These are phyloP conservation scores for Colossoma macropomum DNA, from an alignment of 2,113 vertebrate species.

Conservation along the genomic window DNA sequence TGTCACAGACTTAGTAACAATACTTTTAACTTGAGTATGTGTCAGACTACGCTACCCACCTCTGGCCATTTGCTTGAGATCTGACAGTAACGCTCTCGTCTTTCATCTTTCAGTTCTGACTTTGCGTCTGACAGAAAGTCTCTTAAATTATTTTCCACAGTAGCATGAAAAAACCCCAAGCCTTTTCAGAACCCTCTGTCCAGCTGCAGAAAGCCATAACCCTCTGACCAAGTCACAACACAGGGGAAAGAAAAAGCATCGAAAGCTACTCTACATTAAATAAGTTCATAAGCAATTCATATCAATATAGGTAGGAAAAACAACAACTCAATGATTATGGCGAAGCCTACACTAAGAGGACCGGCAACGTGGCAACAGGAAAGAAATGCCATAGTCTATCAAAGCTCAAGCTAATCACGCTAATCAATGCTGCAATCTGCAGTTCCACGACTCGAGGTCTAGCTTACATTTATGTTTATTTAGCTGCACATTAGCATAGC, in stretches of 20 bases:
- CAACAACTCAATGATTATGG: conserved; percentile 49
- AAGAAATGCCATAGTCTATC: conserved; percentile 56
- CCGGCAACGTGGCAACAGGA: conserved; percentile 28
- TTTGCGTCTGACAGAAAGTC: conserved; percentile 6
- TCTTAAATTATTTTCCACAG: conserved; percentile 16
- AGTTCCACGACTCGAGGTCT: conserved; percentile 58
- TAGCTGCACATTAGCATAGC: conserved; percentile 56
- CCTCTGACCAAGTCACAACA: conserved; percentile 10
- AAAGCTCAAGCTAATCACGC: conserved; percentile 64
- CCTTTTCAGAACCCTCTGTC: conserved; percentile 10
- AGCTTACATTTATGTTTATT: conserved; percentile 57
- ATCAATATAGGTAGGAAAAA: conserved; percentile 63
- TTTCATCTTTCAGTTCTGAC: not conserved
- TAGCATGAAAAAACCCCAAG: not conserved
- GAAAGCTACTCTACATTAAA: conserved; percentile 42
- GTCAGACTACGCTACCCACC: not conserved
- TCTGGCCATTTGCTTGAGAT: not conserved
- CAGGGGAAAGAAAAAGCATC: conserved; percentile 33
- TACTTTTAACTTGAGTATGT: not conserved
- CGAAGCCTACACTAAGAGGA: conserved; percentile 5
- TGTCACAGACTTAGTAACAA: not conserved
- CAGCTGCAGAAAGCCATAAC: conserved; percentile 7
- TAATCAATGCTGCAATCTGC: conserved; percentile 57
- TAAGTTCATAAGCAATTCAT: conserved; percentile 59
- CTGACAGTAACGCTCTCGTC: too few relatives aligned